Conservation (phyloP, 1,140 invertebrate genomes). For the Antheraea mylitta region DNA sequence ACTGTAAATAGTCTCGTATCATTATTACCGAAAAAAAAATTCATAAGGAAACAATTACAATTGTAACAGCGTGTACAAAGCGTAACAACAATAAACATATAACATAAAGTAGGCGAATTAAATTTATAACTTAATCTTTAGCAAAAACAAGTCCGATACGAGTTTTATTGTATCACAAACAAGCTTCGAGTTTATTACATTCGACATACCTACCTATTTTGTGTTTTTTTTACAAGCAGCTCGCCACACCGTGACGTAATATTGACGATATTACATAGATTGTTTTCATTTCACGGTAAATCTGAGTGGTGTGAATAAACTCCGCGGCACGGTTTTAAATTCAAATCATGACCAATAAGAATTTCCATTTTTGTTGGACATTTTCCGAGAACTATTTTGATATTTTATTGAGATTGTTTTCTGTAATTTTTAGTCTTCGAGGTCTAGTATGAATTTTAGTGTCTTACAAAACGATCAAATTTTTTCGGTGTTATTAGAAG, state of each 20-base stretch:
- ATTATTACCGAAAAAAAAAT: no score
- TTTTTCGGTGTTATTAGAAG: no score
- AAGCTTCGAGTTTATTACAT: conserved; percentile 14
- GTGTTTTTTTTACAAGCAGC: background rate
- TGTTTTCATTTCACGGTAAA: conserved; percentile 34
- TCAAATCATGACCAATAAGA: conserved; percentile 24
- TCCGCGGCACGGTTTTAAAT: conserved; percentile 34
- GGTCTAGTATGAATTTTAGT: no score
- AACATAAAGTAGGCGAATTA: background rate
- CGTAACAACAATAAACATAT: conserved; percentile 6
- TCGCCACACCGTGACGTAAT: conserved; percentile 17
- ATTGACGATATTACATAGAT: conserved; percentile 12
- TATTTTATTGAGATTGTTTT: background rate
- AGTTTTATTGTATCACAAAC: conserved; percentile 15
- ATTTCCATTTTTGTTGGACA: conserved; percentile 25
- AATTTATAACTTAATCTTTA: conserved; percentile 7
- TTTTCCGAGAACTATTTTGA: conserved; percentile 18
- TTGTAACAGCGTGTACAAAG: background rate
- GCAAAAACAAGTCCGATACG: conserved; percentile 7
- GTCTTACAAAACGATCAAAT: no score
- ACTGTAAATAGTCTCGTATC: no score
- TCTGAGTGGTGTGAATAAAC: conserved; percentile 43
- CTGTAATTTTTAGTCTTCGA: no score
- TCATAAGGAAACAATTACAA: background rate
- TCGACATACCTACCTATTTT: conserved; percentile 11